phyloP scores from a whole-genome alignment of 1,140 invertebrate genomes.

The Drosophila parabipectinata region DNA sequence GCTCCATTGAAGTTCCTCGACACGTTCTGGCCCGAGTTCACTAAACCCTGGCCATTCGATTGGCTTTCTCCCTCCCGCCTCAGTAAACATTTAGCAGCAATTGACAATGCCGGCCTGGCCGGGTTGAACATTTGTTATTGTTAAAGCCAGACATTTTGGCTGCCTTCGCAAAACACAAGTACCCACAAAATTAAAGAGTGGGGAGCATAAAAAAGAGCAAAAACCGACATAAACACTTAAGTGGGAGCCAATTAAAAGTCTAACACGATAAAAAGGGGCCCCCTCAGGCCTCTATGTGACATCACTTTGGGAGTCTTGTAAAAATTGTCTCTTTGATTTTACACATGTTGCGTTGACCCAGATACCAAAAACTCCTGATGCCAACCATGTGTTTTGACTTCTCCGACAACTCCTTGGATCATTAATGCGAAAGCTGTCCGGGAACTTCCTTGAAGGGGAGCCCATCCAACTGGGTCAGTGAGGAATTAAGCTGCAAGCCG shows the following conservation, averaged over 20 bases:
- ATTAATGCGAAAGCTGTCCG: constrained; percentile 30
- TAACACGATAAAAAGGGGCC: constrained; percentile 1
- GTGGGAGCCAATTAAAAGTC: constrained; percentile 54
- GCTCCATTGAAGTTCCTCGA: constrained; percentile 46
- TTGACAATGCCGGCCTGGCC: constrained; percentile 25
- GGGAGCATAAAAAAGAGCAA: constrained; percentile 2
- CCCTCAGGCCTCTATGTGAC: constrained; percentile 13
- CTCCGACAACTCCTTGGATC: constrained; percentile 17
- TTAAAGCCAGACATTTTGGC: constrained; percentile 48
- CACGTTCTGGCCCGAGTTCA: constrained; percentile 47
- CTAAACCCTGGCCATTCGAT: constrained; percentile 32
- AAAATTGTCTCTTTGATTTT: constrained; percentile 23
- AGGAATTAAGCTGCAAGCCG: constrained; percentile 38
- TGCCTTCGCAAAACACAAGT: constrained; percentile 30
- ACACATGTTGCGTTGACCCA: constrained; percentile 24
- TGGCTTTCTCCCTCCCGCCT: constrained; percentile 4
- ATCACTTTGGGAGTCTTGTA: constrained; percentile 12
- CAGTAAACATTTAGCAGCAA: constrained; percentile 43
- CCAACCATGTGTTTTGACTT: constrained; percentile 19
- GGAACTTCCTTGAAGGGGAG: constrained; percentile 12
- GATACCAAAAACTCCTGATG: constrained; percentile 4
- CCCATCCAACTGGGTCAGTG: constrained; percentile 49
- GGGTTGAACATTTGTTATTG: constrained; percentile 31
- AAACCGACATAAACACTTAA: constrained; percentile 42
- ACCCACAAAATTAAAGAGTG: constrained; percentile 1